Conservation (phyloP, 2,888 invertebrate species). For the Leptinotarsa haldemani region DNA sequence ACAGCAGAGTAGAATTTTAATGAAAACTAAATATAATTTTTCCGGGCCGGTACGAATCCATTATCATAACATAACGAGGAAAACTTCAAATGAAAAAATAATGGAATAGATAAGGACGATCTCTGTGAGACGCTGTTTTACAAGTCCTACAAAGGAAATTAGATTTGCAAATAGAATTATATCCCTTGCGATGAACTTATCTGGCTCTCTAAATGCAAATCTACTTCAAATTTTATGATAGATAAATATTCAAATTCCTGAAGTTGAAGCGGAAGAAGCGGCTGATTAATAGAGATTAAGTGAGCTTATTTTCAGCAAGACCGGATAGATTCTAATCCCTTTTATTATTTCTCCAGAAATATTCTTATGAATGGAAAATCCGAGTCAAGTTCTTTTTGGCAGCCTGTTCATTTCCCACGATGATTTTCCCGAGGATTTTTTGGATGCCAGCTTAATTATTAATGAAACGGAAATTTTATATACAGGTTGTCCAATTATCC, state of each 20-base stretch:
- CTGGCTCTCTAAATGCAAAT: slow-evolving; percentile 46
- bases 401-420: slow-evolving; percentile 57
- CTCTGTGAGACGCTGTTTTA: slow-evolving; percentile 12
- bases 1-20: neutral
- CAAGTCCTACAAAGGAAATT: slow-evolving; percentile 32
- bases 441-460: slow-evolving; percentile 31
- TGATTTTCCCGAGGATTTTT: slow-evolving; percentile 49
- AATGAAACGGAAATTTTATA: neutral
- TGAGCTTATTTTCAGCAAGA: slow-evolving; percentile 45
- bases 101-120: slow-evolving; percentile 13
- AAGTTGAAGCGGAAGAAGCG: slow-evolving; percentile 36
- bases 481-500: no score
- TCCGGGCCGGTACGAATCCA: neutral
- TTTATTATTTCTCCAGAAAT: slow-evolving; percentile 47
- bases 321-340: slow-evolving; percentile 46
- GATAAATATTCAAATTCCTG: slow-evolving; percentile 48
- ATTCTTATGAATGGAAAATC: slow-evolving; percentile 57
- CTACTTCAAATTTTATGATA: slow-evolving; percentile 40
- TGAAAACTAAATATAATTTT: no score
- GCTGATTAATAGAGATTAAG: slow-evolving; percentile 40
- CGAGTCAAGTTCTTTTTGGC: slow-evolving; percentile 57
- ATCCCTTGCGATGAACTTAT: slow-evolving; percentile 37
- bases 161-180: slow-evolving; percentile 42
- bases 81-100: slow-evolving; percentile 14
- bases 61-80: slow-evolving; percentile 7